Base-by-base conservation (phyloP, 2,797 vertebrate genomes). In the Premnoplex brunnescens region DNA sequence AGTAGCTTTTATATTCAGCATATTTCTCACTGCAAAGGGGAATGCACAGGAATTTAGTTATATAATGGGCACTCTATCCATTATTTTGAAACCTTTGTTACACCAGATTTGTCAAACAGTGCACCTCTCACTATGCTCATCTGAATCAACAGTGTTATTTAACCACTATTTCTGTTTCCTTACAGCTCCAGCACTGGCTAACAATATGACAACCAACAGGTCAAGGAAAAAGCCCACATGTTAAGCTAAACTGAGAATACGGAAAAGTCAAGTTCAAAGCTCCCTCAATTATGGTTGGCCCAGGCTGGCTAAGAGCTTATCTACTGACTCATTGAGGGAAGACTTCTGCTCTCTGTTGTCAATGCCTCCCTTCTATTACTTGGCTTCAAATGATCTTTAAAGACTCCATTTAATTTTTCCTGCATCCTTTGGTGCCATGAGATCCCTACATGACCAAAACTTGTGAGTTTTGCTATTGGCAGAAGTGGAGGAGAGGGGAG, bases 101-200 rank as follows among this genome's bases (percentile, higher is more conserved):
- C 9, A 55, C 32, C 26, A 8, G 22, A 68, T 74, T 71, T 83
- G 23, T 66, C 43, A 64, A 51, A 19, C 52, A 78, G 10, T 8
- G 1, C 13, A 24, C 58, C 51, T 71, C 36, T 80, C 32, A 13
- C 10, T 46, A 55, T 26, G 17, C 24, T 39, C 2, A 14, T 32
- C 58, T 46, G 22, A 83, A 36, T 59, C 39, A 67, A 34, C 21
- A 11, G 41, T n/a, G 49, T 73, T 77, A 78, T 52, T 82, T 88
- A 78, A 89, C 14, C 73, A 48, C 14, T 24, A 28, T 52, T 97
- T 97, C 10, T 96, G 48, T 92, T 69, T 51, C 55, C 82, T 93
- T 85, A n/a, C 98, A 99, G 99, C 98, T 99, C 92, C 98, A 96
- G 21, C 99, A 99, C 94, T 99, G 99, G 99, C 94, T 99, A 97